Evolutionary conservation across 2,113 vertebrate species (phyloP).

Genomic region (Heteronetta atricapilla): DNA sequence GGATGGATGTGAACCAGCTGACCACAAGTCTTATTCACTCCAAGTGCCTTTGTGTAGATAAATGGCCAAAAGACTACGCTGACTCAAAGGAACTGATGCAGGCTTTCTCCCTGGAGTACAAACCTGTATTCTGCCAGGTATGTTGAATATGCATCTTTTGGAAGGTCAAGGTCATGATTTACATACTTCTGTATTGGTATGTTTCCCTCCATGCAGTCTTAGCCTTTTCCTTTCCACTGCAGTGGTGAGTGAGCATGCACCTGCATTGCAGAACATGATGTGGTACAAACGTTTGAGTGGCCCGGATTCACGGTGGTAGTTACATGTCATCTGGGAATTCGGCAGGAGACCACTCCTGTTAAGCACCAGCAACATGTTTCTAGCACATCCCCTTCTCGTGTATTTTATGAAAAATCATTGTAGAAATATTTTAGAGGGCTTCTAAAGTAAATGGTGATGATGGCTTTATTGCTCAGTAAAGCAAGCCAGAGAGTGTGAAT

Average conservation of each 20-base stretch:
- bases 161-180: accelerated
- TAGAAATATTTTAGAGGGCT: background rate
- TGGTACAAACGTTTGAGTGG: background rate
- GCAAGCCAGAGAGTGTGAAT: background rate
- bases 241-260: background rate
- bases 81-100: constrained; percentile 88
- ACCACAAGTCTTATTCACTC: constrained; percentile 92
- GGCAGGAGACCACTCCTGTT: background rate
- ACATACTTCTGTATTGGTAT: background rate
- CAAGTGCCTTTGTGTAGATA: constrained; percentile 93
- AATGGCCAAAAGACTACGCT: constrained; percentile 84
- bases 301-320: background rate
- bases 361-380: background rate
- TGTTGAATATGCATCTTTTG: background rate
- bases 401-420: background rate
- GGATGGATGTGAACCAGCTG: constrained; percentile 96
- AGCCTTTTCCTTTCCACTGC: background rate
- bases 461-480: background rate
- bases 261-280: background rate
- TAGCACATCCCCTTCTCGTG: background rate
- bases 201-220: background rate
- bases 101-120: constrained; percentile 87
- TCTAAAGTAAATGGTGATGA: background rate
- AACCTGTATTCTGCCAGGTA: constrained; percentile 96
- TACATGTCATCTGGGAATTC: background rate